phyloP scores from a whole-genome alignment of 2,888 invertebrate genomes.

The Tholera decimalis region DNA sequence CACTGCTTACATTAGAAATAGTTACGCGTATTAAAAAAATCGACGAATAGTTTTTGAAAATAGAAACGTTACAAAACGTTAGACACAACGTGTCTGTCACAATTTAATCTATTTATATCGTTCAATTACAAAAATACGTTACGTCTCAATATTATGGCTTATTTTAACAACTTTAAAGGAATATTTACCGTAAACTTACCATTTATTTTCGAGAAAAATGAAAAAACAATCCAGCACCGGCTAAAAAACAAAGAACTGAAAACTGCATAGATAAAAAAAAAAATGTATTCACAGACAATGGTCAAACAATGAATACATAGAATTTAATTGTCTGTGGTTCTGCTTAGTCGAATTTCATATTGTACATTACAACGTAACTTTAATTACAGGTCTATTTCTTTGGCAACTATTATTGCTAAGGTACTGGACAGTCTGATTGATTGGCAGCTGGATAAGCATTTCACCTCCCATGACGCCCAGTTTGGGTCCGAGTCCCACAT shows the following conservation, averaged over 20 bases:
- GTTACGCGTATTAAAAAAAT: constrained; percentile 8
- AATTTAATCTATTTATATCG: background rate
- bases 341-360: constrained; percentile 34
- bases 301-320: background rate
- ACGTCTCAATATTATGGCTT: background rate
- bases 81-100: constrained; percentile 23
- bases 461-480: too few relatives aligned
- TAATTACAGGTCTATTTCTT: too few relatives aligned
- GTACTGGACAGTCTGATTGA: too few relatives aligned
- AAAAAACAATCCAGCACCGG: constrained; percentile 67
- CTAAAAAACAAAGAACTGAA: constrained; percentile 63
- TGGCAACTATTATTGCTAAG: too few relatives aligned
- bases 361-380: too few relatives aligned
- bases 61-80: constrained; percentile 49
- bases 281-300: constrained; percentile 9
- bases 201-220: constrained; percentile 46
- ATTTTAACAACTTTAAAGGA: background rate
- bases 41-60: constrained; percentile 57
- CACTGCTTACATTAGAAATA: background rate
- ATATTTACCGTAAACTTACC: constrained; percentile 28
- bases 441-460: too few relatives aligned
- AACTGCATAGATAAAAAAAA: constrained; percentile 50
- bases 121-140: background rate
- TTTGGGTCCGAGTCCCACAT: too few relatives aligned
- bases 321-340: constrained; percentile 6